Percentiles rank a stretch among this genome's conserved stretches.
Evolutionary conservation across 2,888 invertebrate species (phyloP).

Genomic region (Capitulum mitella): DNA sequence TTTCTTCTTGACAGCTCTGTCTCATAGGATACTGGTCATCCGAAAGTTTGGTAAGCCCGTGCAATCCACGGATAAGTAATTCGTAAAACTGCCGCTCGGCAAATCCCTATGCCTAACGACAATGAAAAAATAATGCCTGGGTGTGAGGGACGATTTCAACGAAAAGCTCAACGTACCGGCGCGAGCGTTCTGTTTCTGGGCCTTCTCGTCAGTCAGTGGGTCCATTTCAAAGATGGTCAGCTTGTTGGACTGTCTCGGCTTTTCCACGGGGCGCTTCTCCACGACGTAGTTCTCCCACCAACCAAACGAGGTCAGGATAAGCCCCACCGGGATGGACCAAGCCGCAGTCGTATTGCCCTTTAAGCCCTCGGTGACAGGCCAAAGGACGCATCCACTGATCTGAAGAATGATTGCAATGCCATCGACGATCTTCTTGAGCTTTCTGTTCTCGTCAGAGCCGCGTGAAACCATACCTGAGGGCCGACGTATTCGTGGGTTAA

Average conservation of each 20-base stretch:
- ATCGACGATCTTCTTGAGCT: slow-evolving; percentile 50
- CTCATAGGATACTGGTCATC: no score
- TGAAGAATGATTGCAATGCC: slow-evolving; percentile 57
- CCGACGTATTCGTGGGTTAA: no score
- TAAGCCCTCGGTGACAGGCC: slow-evolving; percentile 54
- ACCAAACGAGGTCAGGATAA: slow-evolving; percentile 61
- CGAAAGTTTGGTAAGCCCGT: no score
- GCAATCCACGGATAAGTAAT: no score
- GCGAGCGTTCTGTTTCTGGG: background rate
- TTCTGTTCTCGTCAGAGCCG: slow-evolving; percentile 43
- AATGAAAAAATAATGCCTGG: no score
- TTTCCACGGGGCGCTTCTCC: slow-evolving; percentile 35
- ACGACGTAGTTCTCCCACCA: slow-evolving; percentile 78
- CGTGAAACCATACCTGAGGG: background rate
- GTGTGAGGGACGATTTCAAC: no score
- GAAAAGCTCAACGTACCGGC: no score
- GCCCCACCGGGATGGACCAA: slow-evolving; percentile 57
- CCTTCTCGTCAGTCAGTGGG: background rate
- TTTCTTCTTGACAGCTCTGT: no score
- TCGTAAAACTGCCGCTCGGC: no score
- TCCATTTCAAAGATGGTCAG: background rate
- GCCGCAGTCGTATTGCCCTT: slow-evolving; percentile 39
- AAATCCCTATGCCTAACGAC: no score
- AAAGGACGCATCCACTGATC: slow-evolving; percentile 58
- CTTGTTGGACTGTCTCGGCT: background rate